Evolutionary conservation across 2,113 vertebrate genomes (phyloP), one percentile per base, ranked within the genome.

Genomic region (Seriola dumerili): DNA sequence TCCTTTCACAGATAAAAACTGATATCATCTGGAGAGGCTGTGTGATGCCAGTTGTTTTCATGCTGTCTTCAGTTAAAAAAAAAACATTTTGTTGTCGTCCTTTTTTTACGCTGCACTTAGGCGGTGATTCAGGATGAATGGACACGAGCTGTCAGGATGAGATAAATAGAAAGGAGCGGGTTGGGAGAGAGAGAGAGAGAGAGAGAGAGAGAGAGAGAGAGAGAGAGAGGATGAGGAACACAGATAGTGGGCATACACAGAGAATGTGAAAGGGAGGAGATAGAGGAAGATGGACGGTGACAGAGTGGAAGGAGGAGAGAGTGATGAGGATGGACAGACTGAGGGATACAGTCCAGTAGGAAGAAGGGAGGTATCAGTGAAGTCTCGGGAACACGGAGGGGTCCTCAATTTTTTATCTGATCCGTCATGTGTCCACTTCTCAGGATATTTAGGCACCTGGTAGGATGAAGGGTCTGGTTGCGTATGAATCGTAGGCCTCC

Each of bases 1-100:
- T 73, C 70, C 63, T 40, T 83, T 87, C 81, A 73, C 23, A 85
- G 74, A 57, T 36, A 73, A 29, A 5, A 32, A 75, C 62, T 36
- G 61, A 85, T 57, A 75, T 86, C 70, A 81, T 87, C 72, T 76
- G 54, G 34, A 73, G 64, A 77, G n/a, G 71, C 77, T 44, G 61
- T 29, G 17, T 42, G 76, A 69, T 38, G 38, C 69, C 82, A 48
- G 38, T 40, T 62, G 54, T 72, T 83, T 83, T 80, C 72, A 82
- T 63, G 19, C 68, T 54, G 64, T 50, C 75, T 59, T 29, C n/a
- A 50, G 65, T 83, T 36, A 58, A 36, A 36, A 36, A 36, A 36
- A 5, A 36, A 25, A 16, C 42, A 23, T 63, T 40, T 55, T 57
- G 19, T 62, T 17, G 29, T 64, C 23, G 23, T 63, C 48, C 68